A percentile compares a stretch with the other conserved stretches of the same genome.
Conservation (phyloP, 2,113 vertebrate genomes). For the Excalfactoria chinensis region DNA sequence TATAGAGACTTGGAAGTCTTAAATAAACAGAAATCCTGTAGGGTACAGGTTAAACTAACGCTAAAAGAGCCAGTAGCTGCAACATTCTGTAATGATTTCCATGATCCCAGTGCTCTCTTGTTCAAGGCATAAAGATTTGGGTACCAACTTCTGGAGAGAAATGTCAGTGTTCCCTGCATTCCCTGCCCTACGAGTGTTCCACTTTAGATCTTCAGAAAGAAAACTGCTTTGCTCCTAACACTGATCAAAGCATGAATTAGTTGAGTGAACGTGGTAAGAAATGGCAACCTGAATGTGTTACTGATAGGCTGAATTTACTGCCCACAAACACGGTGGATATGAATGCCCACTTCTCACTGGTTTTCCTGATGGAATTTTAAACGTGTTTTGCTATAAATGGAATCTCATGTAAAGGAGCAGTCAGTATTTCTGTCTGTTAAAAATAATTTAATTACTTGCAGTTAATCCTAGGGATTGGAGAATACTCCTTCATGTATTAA, state of each 20-base stretch:
- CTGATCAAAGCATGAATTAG: neutral
- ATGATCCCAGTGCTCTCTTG: neutral
- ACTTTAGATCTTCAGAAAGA: neutral
- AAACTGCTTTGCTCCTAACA: neutral
- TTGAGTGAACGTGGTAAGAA: neutral
- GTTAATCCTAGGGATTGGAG: neutral
- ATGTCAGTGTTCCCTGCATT: neutral
- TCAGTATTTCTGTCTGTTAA: constrained; percentile 10
- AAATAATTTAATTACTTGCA: constrained; percentile 30
- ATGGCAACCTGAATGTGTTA: neutral
- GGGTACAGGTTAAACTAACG: neutral
- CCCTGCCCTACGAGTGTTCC: neutral
- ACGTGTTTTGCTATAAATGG: neutral
- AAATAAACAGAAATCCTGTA: neutral
- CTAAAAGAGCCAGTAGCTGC: neutral
- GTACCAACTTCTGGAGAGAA: neutral
- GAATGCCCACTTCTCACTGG: neutral
- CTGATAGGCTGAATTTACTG: neutral
- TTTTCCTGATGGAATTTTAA: constrained; percentile 7
- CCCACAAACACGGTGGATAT: neutral
- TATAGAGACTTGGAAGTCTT: neutral
- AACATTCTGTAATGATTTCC: neutral
- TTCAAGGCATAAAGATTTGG: neutral
- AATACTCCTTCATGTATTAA: neutral
- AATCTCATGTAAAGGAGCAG: constrained; percentile 15